These are phyloP conservation scores for Epinotia ramella DNA, from an alignment of 2,888 invertebrate genomes.

Conservation along the genomic window DNA sequence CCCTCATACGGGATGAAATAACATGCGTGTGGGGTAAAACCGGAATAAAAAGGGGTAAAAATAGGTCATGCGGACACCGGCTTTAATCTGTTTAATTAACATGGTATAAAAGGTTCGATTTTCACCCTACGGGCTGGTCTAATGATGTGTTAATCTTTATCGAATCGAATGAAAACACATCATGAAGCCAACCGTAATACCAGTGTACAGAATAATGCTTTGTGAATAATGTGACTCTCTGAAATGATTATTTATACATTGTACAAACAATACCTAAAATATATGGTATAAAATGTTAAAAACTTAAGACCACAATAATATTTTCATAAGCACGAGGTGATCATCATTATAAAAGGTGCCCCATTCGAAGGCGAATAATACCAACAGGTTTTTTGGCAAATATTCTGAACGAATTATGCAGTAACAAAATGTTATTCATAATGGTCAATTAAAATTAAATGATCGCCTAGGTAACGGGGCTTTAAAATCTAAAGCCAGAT, in stretches of 20 bases:
- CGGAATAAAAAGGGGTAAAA: slow-evolving; percentile 64
- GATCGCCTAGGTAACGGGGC: slow-evolving; percentile 41
- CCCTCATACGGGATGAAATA: slow-evolving; percentile 61
- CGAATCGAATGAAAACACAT: slow-evolving; percentile 49
- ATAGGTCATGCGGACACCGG: slow-evolving; percentile 76
- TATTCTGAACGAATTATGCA: neutral
- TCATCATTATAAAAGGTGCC: no score
- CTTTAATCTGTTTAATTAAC: slow-evolving; percentile 83
- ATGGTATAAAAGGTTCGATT: slow-evolving; percentile 77
- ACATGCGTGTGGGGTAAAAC: slow-evolving; percentile 71
- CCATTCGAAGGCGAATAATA: neutral
- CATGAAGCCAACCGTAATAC: slow-evolving; percentile 18
- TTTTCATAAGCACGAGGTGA: no score
- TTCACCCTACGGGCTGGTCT: slow-evolving; percentile 65
- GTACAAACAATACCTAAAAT: neutral
- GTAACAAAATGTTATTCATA: neutral
- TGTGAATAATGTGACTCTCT: slow-evolving; percentile 20
- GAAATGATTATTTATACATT: neutral
- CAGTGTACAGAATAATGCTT: slow-evolving; percentile 16
- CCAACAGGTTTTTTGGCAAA: neutral
- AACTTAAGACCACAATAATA: neutral
- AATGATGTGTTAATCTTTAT: slow-evolving; percentile 79
- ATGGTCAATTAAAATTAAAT: slow-evolving; percentile 43
- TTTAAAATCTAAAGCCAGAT: slow-evolving; percentile 50
- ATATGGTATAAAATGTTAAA: neutral